Percentiles rank a stretch among this genome's conserved stretches.
Conservation (phyloP, 2,113 vertebrate genomes). For the Amphiprion percula region DNA sequence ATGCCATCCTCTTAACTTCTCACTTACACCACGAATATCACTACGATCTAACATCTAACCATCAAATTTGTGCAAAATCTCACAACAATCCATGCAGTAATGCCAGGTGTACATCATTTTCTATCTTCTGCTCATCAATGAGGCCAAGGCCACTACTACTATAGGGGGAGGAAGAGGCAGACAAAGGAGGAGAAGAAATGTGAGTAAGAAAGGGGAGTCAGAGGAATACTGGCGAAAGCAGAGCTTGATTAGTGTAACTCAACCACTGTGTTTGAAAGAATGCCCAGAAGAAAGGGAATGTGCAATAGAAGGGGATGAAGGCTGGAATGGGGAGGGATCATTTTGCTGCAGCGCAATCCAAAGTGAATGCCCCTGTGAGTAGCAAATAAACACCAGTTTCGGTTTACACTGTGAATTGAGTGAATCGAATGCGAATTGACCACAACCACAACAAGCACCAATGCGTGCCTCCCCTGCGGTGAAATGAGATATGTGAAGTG, state of each 20-base stretch:
- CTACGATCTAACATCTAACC: neutral
- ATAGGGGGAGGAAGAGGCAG: neutral
- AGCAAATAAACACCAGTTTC: constrained; percentile 22
- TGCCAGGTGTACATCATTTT: neutral
- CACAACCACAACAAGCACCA: constrained; percentile 13
- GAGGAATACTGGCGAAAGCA: neutral
- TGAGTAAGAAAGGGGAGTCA: neutral
- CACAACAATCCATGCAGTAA: neutral
- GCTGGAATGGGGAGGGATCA: neutral
- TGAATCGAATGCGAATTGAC: constrained; percentile 35
- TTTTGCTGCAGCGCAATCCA: constrained; percentile 20
- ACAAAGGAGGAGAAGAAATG: neutral
- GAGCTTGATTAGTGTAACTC: constrained; percentile 5
- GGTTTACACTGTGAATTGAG: constrained; percentile 14
- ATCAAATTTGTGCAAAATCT: neutral
- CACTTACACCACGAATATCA: neutral
- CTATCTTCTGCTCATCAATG: constrained; percentile 4
- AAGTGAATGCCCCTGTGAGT: constrained; percentile 8
- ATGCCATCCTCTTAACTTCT: neutral
- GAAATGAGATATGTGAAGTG: constrained; percentile 25
- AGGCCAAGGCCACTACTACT: constrained; percentile 18
- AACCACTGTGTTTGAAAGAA: constrained; percentile 27
- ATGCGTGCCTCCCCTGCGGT: constrained; percentile 7
- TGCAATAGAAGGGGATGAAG: neutral
- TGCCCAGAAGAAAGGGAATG: constrained; percentile 2